A percentile compares a stretch with the other conserved stretches of the same genome.
phyloP scores from a whole-genome alignment of 2,888 invertebrate species.

The Leptinotarsa juncta region DNA sequence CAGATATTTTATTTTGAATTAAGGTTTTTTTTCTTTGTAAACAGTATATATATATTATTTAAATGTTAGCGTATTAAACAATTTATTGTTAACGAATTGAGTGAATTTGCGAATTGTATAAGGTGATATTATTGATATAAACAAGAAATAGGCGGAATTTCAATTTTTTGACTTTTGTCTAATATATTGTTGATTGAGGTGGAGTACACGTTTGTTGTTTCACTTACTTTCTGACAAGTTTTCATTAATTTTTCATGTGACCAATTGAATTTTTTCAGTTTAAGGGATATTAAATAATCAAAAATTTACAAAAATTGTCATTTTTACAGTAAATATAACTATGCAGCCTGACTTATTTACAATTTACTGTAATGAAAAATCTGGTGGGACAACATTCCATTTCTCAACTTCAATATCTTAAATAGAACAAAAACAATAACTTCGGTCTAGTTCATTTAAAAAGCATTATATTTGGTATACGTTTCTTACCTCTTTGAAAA shows the following conservation, averaged over 20 bases:
- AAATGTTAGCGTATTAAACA: constrained; percentile 7
- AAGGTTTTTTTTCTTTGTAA: constrained; percentile 29
- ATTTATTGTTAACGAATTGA: constrained; percentile 2
- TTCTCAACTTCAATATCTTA: background rate
- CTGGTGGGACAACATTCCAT: background rate
- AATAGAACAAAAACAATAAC: constrained; percentile 13
- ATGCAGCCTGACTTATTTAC: no score
- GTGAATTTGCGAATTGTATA: background rate
- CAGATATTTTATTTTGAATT: constrained; percentile 38
- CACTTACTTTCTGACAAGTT: background rate
- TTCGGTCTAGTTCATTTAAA: constrained; percentile 5
- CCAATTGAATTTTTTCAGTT: no score
- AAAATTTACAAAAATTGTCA: no score
- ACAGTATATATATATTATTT: constrained; percentile 15
- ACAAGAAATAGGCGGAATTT: background rate
- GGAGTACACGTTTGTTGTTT: background rate
- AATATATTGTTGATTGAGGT: background rate
- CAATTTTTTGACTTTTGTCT: background rate
- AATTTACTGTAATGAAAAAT: background rate
- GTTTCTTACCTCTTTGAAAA: constrained; percentile 6
- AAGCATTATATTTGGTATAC: constrained; percentile 7
- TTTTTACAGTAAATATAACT: no score
- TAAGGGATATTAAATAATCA: no score
- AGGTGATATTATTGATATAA: constrained; percentile 13
- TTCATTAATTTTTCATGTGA: background rate